These are phyloP conservation scores for Catostylus mosaicus DNA, from an alignment of 30 jellyfish, hydroid and myxozoan species.

Conservation along the genomic window DNA sequence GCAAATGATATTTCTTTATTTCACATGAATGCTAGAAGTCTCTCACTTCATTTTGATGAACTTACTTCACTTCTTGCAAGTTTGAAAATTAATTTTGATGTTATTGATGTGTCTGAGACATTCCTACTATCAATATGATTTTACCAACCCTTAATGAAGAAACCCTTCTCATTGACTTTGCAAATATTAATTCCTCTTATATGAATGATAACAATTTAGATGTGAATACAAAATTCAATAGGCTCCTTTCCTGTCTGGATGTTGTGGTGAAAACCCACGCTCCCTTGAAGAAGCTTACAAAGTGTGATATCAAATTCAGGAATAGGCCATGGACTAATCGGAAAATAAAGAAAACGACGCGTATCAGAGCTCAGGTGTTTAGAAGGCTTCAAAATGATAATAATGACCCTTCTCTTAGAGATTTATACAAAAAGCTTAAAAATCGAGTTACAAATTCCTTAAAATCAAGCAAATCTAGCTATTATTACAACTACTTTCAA, in stretches of 20 bases:
- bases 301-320: conserved; percentile 13
- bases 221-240: conserved; percentile 21
- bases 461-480: background rate
- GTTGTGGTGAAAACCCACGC: conserved; percentile 13
- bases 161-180: conserved; percentile 28
- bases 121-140: conserved; percentile 22
- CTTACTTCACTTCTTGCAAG: background rate
- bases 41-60: conserved; percentile 17
- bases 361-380: conserved; percentile 9
- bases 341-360: conserved; percentile 31
- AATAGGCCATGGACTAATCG: conserved; percentile 29
- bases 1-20: background rate
- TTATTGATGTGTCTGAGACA: conserved; percentile 15
- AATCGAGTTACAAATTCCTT: conserved; percentile 25
- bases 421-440: conserved; percentile 31
- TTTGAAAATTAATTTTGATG: conserved; percentile 10
- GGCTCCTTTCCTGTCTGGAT: background rate
- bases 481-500: conserved; percentile 6
- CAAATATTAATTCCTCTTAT: conserved; percentile 30
- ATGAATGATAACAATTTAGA: conserved; percentile 29
- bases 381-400: background rate
- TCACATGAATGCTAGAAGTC: conserved; percentile 45
- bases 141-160: conserved; percentile 1
- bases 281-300: conserved; percentile 26
- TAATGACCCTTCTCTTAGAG: conserved; percentile 1